A percentile compares a stretch with the other conserved stretches of the same genome.
phyloP scores from a whole-genome alignment of 2,113 vertebrate species.

The Paradoxurus hermaphroditus region DNA sequence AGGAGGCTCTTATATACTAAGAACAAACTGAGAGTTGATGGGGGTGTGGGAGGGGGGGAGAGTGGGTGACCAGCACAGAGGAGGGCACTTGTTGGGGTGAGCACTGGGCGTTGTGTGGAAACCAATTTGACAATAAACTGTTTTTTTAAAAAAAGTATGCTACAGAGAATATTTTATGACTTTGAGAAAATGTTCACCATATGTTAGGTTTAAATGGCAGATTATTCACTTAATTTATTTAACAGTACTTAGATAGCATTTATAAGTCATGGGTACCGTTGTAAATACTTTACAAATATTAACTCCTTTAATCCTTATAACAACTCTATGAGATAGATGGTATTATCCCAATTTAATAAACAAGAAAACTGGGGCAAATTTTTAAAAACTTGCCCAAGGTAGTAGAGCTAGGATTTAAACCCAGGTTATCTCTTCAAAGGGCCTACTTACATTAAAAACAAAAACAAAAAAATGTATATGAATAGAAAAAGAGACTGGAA shows the following conservation, averaged over 20 bases:
- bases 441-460: neutral
- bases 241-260: neutral
- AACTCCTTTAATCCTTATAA: too few relatives aligned
- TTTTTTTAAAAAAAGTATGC: neutral
- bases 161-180: neutral
- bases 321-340: too few relatives aligned
- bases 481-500: neutral
- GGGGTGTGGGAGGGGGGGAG: too few relatives aligned
- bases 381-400: neutral
- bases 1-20: too few relatives aligned
- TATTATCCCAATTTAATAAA: neutral
- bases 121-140: too few relatives aligned
- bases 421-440: neutral
- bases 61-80: too few relatives aligned
- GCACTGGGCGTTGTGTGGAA: too few relatives aligned
- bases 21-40: too few relatives aligned
- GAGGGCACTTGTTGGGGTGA: too few relatives aligned
- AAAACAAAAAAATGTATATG: neutral
- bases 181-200: neutral
- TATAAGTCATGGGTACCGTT: neutral
- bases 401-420: neutral
- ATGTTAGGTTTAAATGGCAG: neutral
- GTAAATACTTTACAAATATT: neutral
- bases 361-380: neutral
- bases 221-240: neutral